Conservation (phyloP, 92 coral and sea anemone species). For the Montipora capitata region DNA sequence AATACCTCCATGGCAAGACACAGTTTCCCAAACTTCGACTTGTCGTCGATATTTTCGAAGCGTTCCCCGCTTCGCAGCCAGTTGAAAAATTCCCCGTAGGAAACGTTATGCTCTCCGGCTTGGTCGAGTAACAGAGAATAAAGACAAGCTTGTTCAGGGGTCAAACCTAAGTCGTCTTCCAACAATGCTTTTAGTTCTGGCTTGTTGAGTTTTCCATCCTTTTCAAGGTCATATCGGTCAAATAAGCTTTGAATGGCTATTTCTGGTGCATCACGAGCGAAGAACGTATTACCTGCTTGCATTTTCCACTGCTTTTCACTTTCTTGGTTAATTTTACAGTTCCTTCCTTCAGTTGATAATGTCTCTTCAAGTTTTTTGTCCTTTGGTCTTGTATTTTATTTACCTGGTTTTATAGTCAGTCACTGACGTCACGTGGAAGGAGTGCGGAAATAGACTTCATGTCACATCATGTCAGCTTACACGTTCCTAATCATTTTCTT, state of each 20-base stretch:
- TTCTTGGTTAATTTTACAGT: too few species aligned
- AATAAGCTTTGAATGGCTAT: slow-evolving; percentile 70
- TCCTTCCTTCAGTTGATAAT: too few species aligned
- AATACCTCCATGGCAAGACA: slow-evolving; percentile 72
- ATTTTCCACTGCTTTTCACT: slow-evolving; percentile 13
- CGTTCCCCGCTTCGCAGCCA: slow-evolving; percentile 88
- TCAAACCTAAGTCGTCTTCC: slow-evolving; percentile 78
- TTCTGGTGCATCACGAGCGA: slow-evolving; percentile 70
- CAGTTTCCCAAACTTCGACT: slow-evolving; percentile 63
- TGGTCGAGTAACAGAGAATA: slow-evolving; percentile 69
- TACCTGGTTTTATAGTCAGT: too few species aligned
- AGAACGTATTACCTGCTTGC: slow-evolving; percentile 85
- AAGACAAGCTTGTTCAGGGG: slow-evolving; percentile 62
- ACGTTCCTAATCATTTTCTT: too few species aligned
- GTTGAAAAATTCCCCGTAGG: slow-evolving; percentile 75
- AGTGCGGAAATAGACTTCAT: too few species aligned
- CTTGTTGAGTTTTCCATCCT: slow-evolving; percentile 66
- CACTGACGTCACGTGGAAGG: too few species aligned
- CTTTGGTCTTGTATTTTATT: too few species aligned
- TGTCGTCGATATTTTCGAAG: slow-evolving; percentile 74
- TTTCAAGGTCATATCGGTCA: slow-evolving; percentile 73
- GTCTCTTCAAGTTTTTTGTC: too few species aligned
- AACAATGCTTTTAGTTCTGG: slow-evolving; percentile 69
- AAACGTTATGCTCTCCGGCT: slow-evolving; percentile 73
- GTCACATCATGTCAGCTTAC: too few species aligned